Base-by-base conservation (phyloP, 2,113 vertebrate genomes). In the Aplodontia rufa region DNA sequence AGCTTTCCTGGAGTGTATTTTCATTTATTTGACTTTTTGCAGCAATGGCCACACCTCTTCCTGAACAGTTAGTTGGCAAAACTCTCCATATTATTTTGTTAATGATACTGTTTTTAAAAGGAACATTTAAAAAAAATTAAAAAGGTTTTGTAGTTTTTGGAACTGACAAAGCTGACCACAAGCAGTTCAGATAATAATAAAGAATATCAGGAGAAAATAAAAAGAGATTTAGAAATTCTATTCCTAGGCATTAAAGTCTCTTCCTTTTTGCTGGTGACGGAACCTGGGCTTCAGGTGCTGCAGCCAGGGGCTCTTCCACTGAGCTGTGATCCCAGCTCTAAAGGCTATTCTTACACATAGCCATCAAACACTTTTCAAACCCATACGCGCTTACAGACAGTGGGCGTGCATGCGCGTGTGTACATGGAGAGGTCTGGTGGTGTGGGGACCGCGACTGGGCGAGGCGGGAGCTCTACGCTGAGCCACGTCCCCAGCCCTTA, bases 1-100 rank as follows among this genome's bases (percentile, higher is more conserved):
- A 84, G 85, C 82, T 89, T 90, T 89, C 76, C 74, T 79, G 90
- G 79, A 91, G 47, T 84, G 58, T 88, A 37, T 92, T 96, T 83
- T 78, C 90, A 47, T 93, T 91, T 93, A 92, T 40, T 8, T 5
- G 71, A 62, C 90, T 47, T 92, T 68, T 30, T 60, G 30, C 37
- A 66, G 90, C 51, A 96, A 93, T 30, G 58, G 14, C 49, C 72
- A 55, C 69, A 51, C 55, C 86, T 90, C 71, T 93, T 91, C 81
- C 86, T 72, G 53, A 93, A 81, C 19, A 90, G 55, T 40, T 74
- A 81, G 55, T 49, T 89, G 62, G 88, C 47, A 20, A 78, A 92
- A 40, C 24, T 37, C 45, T 6, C 14, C 35, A 32, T 3, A 58
- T 42, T 96, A 60, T 26, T 94, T 94, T 90, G 58, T 66, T 90